Conservation (phyloP, 2,113 vertebrate species). For the Dissostichus mawsoni region DNA sequence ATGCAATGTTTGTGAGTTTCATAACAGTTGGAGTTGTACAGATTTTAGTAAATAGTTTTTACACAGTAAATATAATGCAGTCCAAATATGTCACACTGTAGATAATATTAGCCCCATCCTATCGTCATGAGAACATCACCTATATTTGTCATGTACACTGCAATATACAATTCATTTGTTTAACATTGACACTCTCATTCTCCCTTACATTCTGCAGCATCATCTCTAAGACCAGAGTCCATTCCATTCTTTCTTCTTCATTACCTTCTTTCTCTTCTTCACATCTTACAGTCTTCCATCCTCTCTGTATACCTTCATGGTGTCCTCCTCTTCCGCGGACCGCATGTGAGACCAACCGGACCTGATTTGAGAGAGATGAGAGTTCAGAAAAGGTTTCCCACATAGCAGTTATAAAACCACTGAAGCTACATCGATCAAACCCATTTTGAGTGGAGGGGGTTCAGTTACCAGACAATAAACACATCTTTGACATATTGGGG, state of each 20-base stretch:
- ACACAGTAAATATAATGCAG: conserved; percentile 5
- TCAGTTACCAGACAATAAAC: too few relatives aligned
- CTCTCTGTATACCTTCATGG: not conserved
- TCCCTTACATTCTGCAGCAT: not conserved
- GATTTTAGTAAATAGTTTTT: not conserved
- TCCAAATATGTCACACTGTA: conserved; percentile 20
- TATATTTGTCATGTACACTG: not conserved
- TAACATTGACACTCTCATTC: not conserved
- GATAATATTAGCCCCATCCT: not conserved
- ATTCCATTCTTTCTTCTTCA: not conserved
- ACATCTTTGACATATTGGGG: too few relatives aligned
- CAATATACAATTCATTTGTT: not conserved
- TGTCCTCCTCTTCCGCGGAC: conserved; percentile 17
- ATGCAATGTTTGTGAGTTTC: conserved; percentile 22
- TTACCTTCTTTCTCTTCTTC: conserved; percentile 3
- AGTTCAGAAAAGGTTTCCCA: not conserved
- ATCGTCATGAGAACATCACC: not conserved
- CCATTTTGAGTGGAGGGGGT: too few relatives aligned
- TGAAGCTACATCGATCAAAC: too few relatives aligned
- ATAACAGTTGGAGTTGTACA: conserved; percentile 32
- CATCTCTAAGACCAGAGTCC: not conserved
- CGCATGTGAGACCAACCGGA: conserved; percentile 30
- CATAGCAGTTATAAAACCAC: not conserved
- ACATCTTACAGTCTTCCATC: conserved; percentile 16
- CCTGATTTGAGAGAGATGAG: conserved; percentile 36